Evolutionary conservation across 92 coral and sea anemone genomes (phyloP).

Genomic region (Nematostella vectensis): DNA sequence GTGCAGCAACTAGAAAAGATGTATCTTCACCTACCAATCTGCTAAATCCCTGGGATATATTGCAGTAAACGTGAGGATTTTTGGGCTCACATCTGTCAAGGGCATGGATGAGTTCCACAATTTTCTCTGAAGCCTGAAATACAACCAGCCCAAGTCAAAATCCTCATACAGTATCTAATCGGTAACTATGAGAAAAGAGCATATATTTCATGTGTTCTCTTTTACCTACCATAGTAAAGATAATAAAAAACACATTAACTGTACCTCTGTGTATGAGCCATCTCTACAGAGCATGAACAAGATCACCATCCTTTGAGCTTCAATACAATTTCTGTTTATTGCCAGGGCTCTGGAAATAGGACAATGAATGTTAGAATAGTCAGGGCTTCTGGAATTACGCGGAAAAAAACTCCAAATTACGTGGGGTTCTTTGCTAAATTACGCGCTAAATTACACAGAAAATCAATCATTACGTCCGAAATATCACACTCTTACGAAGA

Average conservation of each 20-base stretch:
- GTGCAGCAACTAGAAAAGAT: too few species aligned
- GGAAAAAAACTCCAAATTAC: too few species aligned
- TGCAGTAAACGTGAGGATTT: slow-evolving; percentile 74
- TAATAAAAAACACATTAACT: too few species aligned
- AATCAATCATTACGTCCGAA: too few species aligned
- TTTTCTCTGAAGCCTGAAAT: slow-evolving; percentile 72
- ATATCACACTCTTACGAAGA: too few species aligned
- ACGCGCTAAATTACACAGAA: too few species aligned
- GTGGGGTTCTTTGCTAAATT: too few species aligned
- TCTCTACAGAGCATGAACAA: slow-evolving; percentile 79
- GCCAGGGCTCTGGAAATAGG: slow-evolving; percentile 57
- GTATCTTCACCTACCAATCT: slow-evolving; percentile 76
- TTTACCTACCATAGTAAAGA: too few species aligned
- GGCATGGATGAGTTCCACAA: slow-evolving; percentile 82
- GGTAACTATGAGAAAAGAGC: not conserved
- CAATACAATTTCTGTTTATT: slow-evolving; percentile 84
- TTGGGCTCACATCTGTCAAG: slow-evolving; percentile 93
- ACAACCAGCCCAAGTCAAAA: too few species aligned
- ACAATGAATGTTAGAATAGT: too few species aligned
- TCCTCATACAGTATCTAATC: not conserved
- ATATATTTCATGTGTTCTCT: too few species aligned
- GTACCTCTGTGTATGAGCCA: slow-evolving; percentile 82
- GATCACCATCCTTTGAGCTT: slow-evolving; percentile 82
- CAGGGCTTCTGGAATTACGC: too few species aligned
- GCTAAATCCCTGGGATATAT: slow-evolving; percentile 76